A percentile compares a stretch with the other conserved stretches of the same genome.
Conservation (phyloP, 2,888 invertebrate genomes). For the Tubulanus polymorphus region DNA sequence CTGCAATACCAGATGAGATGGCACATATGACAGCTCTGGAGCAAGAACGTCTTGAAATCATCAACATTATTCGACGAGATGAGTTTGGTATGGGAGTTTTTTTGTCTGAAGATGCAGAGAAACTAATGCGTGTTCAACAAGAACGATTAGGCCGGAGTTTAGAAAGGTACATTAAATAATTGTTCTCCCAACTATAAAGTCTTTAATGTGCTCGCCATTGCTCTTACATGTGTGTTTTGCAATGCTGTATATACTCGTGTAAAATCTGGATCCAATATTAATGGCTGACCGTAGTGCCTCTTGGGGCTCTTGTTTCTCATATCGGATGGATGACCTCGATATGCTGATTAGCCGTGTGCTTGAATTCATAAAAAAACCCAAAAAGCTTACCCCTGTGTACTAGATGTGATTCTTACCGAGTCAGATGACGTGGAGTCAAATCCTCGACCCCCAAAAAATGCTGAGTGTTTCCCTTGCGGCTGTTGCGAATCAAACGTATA, state of each 20-base stretch:
- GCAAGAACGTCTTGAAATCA: constrained; percentile 15
- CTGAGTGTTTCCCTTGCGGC: too few species aligned
- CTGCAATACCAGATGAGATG: constrained; percentile 10
- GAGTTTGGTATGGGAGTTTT: constrained; percentile 51
- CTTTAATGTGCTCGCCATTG: too few species aligned
- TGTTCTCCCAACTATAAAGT: constrained; percentile 23
- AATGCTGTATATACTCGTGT: background rate
- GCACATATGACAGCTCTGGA: background rate
- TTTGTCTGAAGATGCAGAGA: constrained; percentile 41
- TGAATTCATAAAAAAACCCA: background rate
- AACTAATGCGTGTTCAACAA: constrained; percentile 27
- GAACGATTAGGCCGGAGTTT: constrained; percentile 44
- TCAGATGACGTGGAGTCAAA: too few species aligned
- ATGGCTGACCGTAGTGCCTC: background rate
- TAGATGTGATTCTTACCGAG: too few species aligned
- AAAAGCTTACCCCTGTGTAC: background rate
- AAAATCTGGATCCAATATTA: background rate
- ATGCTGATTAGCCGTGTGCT: too few species aligned
- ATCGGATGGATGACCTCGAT: too few species aligned
- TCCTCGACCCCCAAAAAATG: too few species aligned
- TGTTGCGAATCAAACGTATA: too few species aligned
- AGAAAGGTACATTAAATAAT: constrained; percentile 31
- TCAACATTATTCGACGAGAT: constrained; percentile 45
- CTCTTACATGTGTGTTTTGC: too few species aligned
- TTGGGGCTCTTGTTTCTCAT: too few species aligned